These are phyloP conservation scores for Babylonia areolata DNA, from an alignment of 1,140 invertebrate species.

Conservation along the genomic window DNA sequence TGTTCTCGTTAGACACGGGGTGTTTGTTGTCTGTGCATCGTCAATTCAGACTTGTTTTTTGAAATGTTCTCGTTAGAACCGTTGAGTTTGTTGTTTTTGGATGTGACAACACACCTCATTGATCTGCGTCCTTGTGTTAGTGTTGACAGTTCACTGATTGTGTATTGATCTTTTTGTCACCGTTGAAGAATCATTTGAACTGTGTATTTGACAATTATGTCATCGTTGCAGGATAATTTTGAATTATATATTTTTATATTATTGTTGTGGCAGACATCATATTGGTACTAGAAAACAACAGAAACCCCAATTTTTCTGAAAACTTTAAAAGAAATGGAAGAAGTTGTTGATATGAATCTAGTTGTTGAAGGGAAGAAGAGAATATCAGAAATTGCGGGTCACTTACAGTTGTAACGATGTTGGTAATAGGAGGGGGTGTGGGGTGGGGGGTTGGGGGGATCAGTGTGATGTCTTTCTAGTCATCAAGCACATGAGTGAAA, in stretches of 20 bases:
- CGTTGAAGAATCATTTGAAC: neutral
- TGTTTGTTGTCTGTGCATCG: neutral
- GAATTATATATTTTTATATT: conserved; percentile 1
- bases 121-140: conserved; percentile 3
- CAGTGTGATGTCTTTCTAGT: no score
- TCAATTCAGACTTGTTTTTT: neutral
- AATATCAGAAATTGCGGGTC: no score
- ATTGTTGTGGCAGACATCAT: conserved; percentile 4
- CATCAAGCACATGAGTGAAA: no score
- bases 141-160: neutral
- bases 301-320: no score
- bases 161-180: neutral
- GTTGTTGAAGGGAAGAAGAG: no score
- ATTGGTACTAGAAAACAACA: neutral
- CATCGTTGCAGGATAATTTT: conserved; percentile 1
- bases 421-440: no score
- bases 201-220: conserved; percentile 3
- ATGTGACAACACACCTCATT: conserved; percentile 7
- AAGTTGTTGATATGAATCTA: no score
- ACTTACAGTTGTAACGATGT: no score
- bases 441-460: no score
- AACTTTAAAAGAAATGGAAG: no score
- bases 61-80: neutral
- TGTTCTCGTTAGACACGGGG: neutral
- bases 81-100: conserved; percentile 12